Base-by-base conservation (phyloP, 2,797 vertebrate genomes). In the Galaxias olidus region DNA sequence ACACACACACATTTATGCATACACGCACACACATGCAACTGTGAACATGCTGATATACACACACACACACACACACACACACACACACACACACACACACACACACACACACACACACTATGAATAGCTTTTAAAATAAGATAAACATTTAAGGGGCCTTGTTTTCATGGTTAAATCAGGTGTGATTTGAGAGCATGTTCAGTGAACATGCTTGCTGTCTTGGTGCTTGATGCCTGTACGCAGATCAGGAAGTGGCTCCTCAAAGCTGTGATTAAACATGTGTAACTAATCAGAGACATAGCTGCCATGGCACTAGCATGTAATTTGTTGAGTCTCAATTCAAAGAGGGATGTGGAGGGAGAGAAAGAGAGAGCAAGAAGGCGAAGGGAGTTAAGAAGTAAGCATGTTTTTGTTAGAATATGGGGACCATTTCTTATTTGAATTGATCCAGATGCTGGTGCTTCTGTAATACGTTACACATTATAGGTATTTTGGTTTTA, bases 241-340 rank as follows among this genome's bases (percentile, higher is more conserved):
- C 93, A 90, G 90, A 91, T 92, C 90, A 94, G 94, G 94, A 97
- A 95, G 95, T 94, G 88, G 91, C 93, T 94, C 94, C 92, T 88
- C 94, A 91, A 93, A 93, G 93, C 93, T 94, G 93, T 96, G 95
- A 96, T 96, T 96, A 97, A 97, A 96, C 96, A 96, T 94, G 92
- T 96, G 95, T 93, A 94, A 94, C 95, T 94, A 95, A 96, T 98
- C 96, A 96, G 91, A 89, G 90, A 91, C 91, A 87, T 93, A 92
- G 91, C 93, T 93, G 92, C 91, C 84, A 91, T 89, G 88, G 91
- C 86, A 86, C 92, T 93, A 93, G 92, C 92, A 93, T 96, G 91
- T 94, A 93, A 96, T 98, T 96, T 94, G 90, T 93, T 83, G 87
- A 88, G 89, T 88, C 88, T 89, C 91, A 91, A 92, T 88, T 89